phyloP scores from a whole-genome alignment of 2,113 vertebrate species.

The Crypturellus undulatus region DNA sequence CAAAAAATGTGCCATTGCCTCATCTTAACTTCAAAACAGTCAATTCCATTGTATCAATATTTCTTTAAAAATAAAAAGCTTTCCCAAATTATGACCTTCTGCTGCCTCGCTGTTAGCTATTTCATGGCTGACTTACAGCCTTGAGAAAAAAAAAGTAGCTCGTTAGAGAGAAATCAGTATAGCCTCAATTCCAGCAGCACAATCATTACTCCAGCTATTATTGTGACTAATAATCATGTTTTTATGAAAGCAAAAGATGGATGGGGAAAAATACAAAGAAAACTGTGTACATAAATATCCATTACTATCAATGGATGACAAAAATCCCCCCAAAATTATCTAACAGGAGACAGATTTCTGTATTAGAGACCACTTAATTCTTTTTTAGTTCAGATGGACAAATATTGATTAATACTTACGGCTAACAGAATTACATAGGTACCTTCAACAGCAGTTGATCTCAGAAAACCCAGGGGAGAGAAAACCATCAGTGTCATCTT shows the following conservation, averaged over 20 bases:
- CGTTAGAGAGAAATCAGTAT: not conserved
- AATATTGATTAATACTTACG: not conserved
- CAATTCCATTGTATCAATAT: conserved; percentile 3
- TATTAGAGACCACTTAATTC: not conserved
- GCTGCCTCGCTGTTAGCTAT: conserved; percentile 1
- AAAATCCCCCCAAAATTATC: not conserved
- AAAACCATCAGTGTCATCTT: not conserved
- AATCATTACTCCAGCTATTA: not conserved
- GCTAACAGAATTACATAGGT: not conserved
- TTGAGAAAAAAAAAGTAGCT: not conserved
- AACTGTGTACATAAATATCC: not conserved
- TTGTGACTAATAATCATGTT: not conserved
- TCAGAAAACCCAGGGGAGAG: not conserved
- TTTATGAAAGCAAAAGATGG: not conserved
- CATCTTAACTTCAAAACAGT: conserved; percentile 22
- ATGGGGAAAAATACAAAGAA: not conserved
- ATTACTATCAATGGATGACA: not conserved
- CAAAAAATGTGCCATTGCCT: not conserved
- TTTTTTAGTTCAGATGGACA: not conserved
- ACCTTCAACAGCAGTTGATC: not conserved
- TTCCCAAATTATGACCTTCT: conserved; percentile 31
- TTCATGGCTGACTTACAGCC: conserved; percentile 22
- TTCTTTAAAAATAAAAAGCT: conserved; percentile 33
- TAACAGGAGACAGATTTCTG: not conserved
- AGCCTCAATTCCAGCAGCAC: not conserved